Evolutionary conservation across 2,113 vertebrate species (phyloP), one percentile per base, ranked within the genome.

Genomic region (Menura novaehollandiae): DNA sequence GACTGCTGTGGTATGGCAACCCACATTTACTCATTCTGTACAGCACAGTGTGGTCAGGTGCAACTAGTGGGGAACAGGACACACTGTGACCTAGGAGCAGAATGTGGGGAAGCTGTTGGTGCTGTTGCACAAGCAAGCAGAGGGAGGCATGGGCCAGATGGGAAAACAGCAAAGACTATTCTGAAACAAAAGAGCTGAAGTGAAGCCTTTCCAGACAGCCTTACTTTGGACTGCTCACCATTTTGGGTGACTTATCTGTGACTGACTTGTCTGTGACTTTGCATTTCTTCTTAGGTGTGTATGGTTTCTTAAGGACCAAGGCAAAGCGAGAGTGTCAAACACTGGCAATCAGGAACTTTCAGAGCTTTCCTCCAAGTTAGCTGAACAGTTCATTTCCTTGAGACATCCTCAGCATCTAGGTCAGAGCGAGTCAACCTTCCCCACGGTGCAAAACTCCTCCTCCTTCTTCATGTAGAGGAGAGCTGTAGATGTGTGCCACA

Each of bases 381-480:
- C 26, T 39, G 8, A 49, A 35, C 12, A 20, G 41, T 15, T 39
- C 58, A 75, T 60, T 85, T 43, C 41, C 43, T 47, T 33, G 27
- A 58, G 35, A 76, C 71, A 66, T 21, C 55, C 67, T 56, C 72
- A 49, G 41, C 49, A 58, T 19, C 28, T 26, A 51, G 55, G 55
- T 43, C 67, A 92, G 41, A 56, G 49, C 0, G 0, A 82, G 39
- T 16, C 67, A 51, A 20, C 49, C 30, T 49, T 72, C 20, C 49
- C 37, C 32, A 60, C 0, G 0, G 46, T 58, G 72, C 55, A 56
- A 35, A 92, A 9, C 2, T 1, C 6, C 13, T 3, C 13, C 35
- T 41, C 35, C 20, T 5, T 10, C 26, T 6, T 46, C 33, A 3
- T 0, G 1, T 0, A 44, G n/a, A 41, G 15, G 37, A 53, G 47